Evolutionary conservation across 2,797 vertebrate genomes (phyloP).

Genomic region (Petrocephalus sullivani): DNA sequence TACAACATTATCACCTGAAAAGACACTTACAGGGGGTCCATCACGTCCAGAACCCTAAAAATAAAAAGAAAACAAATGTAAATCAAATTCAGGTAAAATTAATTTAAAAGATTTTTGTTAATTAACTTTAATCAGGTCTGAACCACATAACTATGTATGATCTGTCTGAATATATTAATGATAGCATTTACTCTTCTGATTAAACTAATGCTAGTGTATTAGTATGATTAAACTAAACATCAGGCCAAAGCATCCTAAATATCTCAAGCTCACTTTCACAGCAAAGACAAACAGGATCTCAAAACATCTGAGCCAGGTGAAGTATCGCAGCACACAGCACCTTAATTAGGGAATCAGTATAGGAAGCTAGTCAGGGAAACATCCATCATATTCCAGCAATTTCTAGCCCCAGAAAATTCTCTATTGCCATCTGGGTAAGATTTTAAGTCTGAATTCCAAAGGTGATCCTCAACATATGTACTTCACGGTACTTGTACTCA

Average conservation of each 20-base stretch:
- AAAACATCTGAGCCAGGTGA: neutral
- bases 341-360: too few relatives aligned
- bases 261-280: neutral
- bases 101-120: neutral
- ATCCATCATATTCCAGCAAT: neutral
- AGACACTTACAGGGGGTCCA: slow-evolving; percentile 77
- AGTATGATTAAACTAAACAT: neutral
- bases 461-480: neutral
- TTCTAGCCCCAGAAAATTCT: neutral
- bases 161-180: neutral
- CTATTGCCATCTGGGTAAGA: neutral
- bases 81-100: neutral
- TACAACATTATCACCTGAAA: slow-evolving; percentile 12
- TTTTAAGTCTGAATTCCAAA: neutral
- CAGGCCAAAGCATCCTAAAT: neutral
- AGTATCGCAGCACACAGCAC: neutral
- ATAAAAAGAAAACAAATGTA: neutral
- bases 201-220: neutral
- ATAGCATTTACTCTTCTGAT: neutral
- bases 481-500: neutral
- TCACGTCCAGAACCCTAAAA: slow-evolving; percentile 81
- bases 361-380: too few relatives aligned
- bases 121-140: neutral
- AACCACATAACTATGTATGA: neutral
- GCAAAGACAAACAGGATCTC: neutral